Conservation (phyloP, 2,797 vertebrate species). For the Ispidina lecontei region DNA sequence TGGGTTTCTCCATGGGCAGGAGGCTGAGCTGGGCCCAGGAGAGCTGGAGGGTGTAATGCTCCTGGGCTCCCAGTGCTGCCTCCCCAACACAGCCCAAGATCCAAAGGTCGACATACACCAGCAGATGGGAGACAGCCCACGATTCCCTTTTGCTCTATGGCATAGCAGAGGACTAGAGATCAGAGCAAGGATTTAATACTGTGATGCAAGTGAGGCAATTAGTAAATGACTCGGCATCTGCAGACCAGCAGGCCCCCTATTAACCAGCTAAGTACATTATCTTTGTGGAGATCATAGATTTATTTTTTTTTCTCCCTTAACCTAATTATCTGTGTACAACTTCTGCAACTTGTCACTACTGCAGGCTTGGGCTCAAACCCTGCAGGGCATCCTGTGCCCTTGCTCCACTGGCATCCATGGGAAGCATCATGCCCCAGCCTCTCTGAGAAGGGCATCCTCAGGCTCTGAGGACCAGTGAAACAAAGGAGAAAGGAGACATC, state of each 20-base stretch:
- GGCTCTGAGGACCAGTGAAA: not conserved
- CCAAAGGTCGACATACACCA: not conserved
- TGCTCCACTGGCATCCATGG: rapidly evolving
- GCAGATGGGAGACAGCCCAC: not conserved
- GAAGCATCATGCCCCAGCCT: rapidly evolving
- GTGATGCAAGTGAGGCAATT: not conserved
- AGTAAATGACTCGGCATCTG: conserved; percentile 32
- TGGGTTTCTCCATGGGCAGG: not conserved
- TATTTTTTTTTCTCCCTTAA: not conserved
- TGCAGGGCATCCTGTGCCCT: not conserved
- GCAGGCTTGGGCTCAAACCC: not conserved
- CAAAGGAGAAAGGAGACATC: not conserved
- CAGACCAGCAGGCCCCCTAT: conserved; percentile 30
- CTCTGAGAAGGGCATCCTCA: not conserved
- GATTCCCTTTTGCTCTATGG: not conserved
- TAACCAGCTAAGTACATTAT: conserved; percentile 26
- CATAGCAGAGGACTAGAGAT: not conserved
- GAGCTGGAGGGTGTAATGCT: not conserved
- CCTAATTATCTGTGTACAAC: not conserved
- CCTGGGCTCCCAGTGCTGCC: not conserved
- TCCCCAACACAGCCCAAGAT: not conserved
- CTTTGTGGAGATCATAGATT: not conserved
- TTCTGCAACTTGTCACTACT: not conserved
- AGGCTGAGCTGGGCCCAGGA: not conserved
- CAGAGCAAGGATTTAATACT: not conserved